phyloP scores from a whole-genome alignment of 2,888 invertebrate genomes.

The Caenorhabditis sp. region DNA sequence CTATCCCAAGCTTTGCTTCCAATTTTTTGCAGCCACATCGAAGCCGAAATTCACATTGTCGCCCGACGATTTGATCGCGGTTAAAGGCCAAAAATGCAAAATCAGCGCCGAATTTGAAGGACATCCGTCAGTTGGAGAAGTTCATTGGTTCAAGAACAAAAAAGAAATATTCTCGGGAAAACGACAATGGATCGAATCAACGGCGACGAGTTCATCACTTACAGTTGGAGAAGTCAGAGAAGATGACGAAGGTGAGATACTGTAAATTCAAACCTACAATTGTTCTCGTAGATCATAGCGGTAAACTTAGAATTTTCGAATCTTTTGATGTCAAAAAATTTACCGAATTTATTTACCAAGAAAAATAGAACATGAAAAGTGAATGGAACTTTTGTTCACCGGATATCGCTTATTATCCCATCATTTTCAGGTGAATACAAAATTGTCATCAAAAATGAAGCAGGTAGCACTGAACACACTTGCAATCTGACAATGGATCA shows the following conservation, averaged over 20 bases:
- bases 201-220: conserved; percentile 35
- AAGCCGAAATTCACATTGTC: conserved; percentile 44
- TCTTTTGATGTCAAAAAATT: too few species aligned
- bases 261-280: neutral
- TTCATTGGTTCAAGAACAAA: conserved; percentile 77
- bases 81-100: conserved; percentile 78
- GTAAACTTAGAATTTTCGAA: too few species aligned
- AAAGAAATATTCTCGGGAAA: conserved; percentile 61
- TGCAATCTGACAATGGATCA: conserved; percentile 55
- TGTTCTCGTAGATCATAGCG: too few species aligned
- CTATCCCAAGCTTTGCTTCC: neutral
- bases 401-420: neutral
- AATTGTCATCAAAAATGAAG: conserved; percentile 32
- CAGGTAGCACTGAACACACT: conserved; percentile 44
- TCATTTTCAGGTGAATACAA: conserved; percentile 33
- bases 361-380: neutral
- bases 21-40: conserved; percentile 27
- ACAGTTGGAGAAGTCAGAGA: conserved; percentile 60
- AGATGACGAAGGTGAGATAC: conserved; percentile 59
- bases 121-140: conserved; percentile 78
- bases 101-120: conserved; percentile 82
- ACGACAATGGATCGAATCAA: conserved; percentile 57
- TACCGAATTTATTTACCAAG: too few species aligned
- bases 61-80: conserved; percentile 75
- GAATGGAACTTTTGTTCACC: neutral